Conservation (phyloP, 2,797 vertebrate genomes). For the Pangasius mekongensis region DNA sequence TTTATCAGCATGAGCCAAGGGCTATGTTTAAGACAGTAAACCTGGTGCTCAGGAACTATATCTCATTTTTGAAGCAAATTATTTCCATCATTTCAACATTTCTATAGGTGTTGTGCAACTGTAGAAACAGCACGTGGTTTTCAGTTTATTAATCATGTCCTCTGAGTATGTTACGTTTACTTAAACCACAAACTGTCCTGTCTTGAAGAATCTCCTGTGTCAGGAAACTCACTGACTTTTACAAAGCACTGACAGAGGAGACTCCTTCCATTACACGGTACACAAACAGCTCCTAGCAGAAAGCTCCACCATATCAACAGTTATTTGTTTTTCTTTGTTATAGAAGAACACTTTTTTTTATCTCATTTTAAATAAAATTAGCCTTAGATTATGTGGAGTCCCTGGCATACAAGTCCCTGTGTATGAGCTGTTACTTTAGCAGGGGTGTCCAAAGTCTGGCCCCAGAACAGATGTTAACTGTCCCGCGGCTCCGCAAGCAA, state of each 20-base stretch:
- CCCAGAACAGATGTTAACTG: background rate
- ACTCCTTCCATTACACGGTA: background rate
- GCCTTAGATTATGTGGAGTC: background rate
- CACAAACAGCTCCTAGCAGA: background rate
- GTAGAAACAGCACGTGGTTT: background rate
- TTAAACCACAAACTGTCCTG: background rate
- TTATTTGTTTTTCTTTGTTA: background rate
- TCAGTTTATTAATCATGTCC: background rate
- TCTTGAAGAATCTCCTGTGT: background rate
- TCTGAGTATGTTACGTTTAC: background rate
- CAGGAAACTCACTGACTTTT: background rate
- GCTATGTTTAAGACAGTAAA: background rate
- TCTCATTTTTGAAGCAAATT: slow-evolving; percentile 6
- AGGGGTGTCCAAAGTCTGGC: background rate
- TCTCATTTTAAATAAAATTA: background rate
- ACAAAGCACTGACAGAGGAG: background rate
- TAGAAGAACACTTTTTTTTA: background rate
- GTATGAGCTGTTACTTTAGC: background rate
- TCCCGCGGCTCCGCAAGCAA: background rate
- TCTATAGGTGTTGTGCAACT: background rate
- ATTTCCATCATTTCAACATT: background rate
- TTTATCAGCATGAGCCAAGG: background rate
- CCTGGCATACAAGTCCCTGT: background rate
- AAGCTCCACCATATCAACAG: background rate
- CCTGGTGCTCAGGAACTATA: background rate